Percentiles rank a stretch among this genome's conserved stretches.
Conservation (phyloP, 2,113 vertebrate species). For the Panthera tigris region DNA sequence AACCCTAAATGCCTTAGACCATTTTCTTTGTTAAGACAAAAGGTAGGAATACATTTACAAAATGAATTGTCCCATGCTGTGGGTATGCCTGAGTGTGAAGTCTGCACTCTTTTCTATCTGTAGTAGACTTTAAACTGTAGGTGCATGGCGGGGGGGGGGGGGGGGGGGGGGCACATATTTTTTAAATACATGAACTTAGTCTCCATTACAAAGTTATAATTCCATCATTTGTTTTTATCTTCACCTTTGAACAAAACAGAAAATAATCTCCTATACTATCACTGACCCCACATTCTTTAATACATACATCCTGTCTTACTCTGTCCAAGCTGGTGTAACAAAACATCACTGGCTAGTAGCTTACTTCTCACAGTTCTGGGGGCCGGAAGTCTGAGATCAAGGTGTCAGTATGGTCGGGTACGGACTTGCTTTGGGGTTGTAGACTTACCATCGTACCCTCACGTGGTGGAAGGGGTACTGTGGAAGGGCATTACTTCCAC, state of each 20-base stretch:
- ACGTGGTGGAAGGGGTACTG: neutral
- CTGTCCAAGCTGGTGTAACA: neutral
- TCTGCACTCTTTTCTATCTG: neutral
- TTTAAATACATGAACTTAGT: neutral
- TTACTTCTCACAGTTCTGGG: neutral
- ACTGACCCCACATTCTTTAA: neutral
- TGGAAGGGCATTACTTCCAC: neutral
- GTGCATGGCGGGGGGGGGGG: neutral
- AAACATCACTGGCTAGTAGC: neutral
- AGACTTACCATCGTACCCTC: neutral
- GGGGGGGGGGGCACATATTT: neutral
- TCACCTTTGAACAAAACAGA: neutral
- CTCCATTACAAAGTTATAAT: neutral
- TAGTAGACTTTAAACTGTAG: neutral
- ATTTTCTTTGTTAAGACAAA: neutral
- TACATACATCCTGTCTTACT: neutral
- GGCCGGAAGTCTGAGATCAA: neutral
- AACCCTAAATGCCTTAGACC: neutral
- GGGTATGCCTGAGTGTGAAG: neutral
- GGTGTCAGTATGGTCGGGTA: too few relatives aligned
- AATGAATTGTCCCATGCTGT: neutral
- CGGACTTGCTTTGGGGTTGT: neutral
- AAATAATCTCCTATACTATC: neutral
- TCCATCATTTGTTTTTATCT: neutral
- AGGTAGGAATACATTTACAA: neutral